phyloP scores from a whole-genome alignment of 2,797 vertebrate genomes.

The Hozukius guyotensis region DNA sequence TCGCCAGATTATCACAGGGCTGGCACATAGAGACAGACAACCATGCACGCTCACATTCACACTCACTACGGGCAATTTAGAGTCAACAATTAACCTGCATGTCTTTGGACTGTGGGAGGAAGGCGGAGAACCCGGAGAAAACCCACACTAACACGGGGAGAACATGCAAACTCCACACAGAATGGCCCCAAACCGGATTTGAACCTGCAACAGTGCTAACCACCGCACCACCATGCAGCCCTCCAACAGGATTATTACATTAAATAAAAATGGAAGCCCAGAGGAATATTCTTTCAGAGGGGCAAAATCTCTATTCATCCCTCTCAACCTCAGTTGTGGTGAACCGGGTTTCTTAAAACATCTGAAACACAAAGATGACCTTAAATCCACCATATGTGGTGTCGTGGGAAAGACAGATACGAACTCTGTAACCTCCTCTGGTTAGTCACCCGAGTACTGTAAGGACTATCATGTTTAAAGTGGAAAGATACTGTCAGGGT shows the following conservation, averaged over 20 bases:
- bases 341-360: conserved; percentile 10
- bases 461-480: not conserved
- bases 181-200: too few species aligned
- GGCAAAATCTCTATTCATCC: not conserved
- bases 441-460: not conserved
- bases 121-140: not conserved
- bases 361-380: not conserved
- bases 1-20: rapidly evolving
- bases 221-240: not conserved
- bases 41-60: not conserved
- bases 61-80: not conserved
- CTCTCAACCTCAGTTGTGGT: not conserved
- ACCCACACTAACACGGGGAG: rapidly evolving
- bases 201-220: not conserved
- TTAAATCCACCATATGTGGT: not conserved
- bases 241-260: not conserved
- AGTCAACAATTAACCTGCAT: not conserved
- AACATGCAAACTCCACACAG: not conserved
- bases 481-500: conserved; percentile 4
- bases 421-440: not conserved
- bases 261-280: not conserved
- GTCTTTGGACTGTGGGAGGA: not conserved
- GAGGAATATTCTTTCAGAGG: not conserved
- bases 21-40: not conserved
- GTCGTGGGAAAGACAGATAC: conserved; percentile 11